phyloP scores from a whole-genome alignment of 2,797 vertebrate genomes.

The Hoplostethus atlanticus region DNA sequence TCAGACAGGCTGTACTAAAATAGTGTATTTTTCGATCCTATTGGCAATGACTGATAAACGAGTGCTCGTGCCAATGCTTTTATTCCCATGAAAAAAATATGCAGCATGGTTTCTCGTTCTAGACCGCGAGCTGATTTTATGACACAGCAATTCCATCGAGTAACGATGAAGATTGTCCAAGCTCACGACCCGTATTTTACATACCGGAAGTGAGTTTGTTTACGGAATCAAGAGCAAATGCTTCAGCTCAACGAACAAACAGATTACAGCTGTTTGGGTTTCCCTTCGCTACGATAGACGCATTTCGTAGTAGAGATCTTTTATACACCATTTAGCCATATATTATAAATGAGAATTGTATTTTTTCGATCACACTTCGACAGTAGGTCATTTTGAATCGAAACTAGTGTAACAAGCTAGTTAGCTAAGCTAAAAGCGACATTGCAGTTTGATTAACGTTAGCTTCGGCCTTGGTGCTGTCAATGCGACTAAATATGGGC shows the following conservation, averaged over 20 bases:
- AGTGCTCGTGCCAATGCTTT: no score
- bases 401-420: constrained; percentile 38
- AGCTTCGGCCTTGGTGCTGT: not conserved
- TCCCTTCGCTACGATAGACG: not conserved
- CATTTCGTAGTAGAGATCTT: not conserved
- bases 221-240: constrained; percentile 53
- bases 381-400: not conserved
- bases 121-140: no score
- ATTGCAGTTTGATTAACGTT: not conserved
- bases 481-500: not conserved
- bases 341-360: no score
- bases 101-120: no score
- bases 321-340: not conserved
- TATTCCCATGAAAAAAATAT: no score
- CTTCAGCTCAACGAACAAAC: constrained; percentile 1
- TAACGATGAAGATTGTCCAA: constrained; percentile 49
- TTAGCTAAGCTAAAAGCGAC: constrained; percentile 18
- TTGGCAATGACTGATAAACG: no score
- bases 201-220: constrained; percentile 68
- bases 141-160: no score
- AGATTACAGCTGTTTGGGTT: not conserved
- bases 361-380: not conserved
- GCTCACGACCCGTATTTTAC: constrained; percentile 36
- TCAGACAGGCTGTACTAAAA: not conserved
- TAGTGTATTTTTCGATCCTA: no score